Evolutionary conservation across 2,113 vertebrate species (phyloP).

Genomic region (Fulmarus glacialis): DNA sequence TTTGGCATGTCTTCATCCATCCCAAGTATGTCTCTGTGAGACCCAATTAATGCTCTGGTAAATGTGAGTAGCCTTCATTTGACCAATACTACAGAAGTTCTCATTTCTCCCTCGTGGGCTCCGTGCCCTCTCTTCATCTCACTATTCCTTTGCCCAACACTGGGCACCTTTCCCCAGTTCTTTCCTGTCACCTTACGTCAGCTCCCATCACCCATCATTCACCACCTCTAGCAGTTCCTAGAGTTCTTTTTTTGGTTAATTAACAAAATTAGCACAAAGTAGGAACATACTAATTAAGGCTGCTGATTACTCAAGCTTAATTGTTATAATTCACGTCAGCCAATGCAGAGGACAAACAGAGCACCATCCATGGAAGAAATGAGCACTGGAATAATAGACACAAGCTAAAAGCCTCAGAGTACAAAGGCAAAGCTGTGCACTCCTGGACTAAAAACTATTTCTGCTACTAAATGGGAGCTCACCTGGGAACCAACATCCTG

Average conservation of each 20-base stretch:
- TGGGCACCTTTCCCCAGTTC: neutral
- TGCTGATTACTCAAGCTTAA: neutral
- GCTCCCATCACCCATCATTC: neutral
- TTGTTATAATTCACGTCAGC: neutral
- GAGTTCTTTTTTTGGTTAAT: neutral
- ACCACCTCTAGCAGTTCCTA: neutral
- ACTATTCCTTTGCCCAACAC: neutral
- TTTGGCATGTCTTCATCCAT: neutral
- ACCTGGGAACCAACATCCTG: neutral
- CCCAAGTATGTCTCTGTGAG: neutral
- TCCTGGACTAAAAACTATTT: neutral
- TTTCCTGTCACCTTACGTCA: neutral
- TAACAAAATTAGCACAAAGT: neutral
- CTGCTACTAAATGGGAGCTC: neutral
- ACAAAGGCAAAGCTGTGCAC: neutral
- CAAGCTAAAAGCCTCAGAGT: neutral
- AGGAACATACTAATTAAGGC: neutral
- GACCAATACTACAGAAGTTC: neutral
- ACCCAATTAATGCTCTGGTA: neutral
- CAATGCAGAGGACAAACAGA: neutral
- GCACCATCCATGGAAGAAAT: neutral
- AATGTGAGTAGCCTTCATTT: neutral
- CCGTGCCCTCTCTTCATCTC: fast-evolving
- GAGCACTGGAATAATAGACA: neutral
- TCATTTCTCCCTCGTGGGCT: neutral